Percentiles rank a stretch among this genome's conserved stretches.
phyloP scores from a whole-genome alignment of 2,113 vertebrate species.

The Agelaius phoeniceus region DNA sequence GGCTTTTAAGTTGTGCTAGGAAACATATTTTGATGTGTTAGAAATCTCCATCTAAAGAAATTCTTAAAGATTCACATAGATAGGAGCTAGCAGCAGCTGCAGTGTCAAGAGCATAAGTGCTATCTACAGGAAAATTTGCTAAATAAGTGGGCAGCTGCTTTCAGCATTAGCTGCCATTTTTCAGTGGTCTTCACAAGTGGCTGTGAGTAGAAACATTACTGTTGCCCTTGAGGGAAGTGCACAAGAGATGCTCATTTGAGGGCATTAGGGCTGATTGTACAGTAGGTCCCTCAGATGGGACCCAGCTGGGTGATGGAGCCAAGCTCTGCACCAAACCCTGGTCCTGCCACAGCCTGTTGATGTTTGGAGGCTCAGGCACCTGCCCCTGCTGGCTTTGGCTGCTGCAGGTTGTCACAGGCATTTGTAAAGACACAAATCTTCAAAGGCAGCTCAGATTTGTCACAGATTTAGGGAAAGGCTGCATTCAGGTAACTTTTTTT shows the following conservation, averaged over 20 bases:
- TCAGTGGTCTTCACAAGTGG: constrained; percentile 37
- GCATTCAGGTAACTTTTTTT: neutral
- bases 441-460: neutral
- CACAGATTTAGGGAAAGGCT: neutral
- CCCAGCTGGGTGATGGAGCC: neutral
- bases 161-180: constrained; percentile 41
- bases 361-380: rapidly evolving
- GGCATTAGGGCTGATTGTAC: neutral
- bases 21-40: neutral
- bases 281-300: neutral
- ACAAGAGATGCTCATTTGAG: constrained; percentile 15
- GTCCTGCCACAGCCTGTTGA: neutral
- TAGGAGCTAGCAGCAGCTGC: neutral
- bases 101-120: constrained; percentile 17
- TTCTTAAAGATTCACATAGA: neutral
- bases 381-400: neutral
- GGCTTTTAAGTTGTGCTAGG: neutral
- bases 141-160: constrained; percentile 39
- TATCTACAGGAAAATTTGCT: constrained; percentile 24
- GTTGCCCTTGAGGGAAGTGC: constrained; percentile 18
- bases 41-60: constrained; percentile 3
- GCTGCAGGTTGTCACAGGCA: neutral
- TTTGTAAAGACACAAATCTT: neutral
- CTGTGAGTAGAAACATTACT: neutral
- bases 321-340: neutral